These are phyloP conservation scores for Polyodon spathula DNA, from an alignment of 2,113 vertebrate species.

Conservation along the genomic window DNA sequence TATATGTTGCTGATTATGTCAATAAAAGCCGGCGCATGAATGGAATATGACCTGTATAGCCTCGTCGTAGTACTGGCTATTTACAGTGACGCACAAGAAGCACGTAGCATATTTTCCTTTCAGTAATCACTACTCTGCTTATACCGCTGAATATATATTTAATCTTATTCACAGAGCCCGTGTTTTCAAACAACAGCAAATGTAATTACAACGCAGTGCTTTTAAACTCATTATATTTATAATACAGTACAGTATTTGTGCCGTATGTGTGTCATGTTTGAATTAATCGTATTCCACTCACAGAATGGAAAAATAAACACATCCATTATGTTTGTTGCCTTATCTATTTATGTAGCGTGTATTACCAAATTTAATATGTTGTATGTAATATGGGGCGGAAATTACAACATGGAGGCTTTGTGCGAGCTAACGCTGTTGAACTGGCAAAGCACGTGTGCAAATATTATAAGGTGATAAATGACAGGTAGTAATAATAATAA, in stretches of 20 bases:
- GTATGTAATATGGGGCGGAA: slow-evolving; percentile 68
- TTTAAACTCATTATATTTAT: too few relatives aligned
- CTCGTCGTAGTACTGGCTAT: slow-evolving; percentile 27
- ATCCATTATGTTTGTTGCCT: too few relatives aligned
- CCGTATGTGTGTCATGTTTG: too few relatives aligned
- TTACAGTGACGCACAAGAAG: slow-evolving; percentile 16
- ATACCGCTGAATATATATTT: slow-evolving; percentile 11
- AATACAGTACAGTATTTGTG: too few relatives aligned
- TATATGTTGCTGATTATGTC: not conserved
- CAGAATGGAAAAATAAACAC: too few relatives aligned
- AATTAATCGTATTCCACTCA: too few relatives aligned
- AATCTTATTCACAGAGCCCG: too few relatives aligned
- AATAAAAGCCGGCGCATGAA: slow-evolving; percentile 1
- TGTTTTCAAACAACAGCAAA: too few relatives aligned
- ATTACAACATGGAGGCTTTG: slow-evolving; percentile 77
- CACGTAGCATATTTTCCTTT: slow-evolving; percentile 24
- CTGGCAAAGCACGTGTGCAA: slow-evolving; percentile 59
- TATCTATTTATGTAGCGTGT: slow-evolving; percentile 6
- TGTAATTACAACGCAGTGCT: too few relatives aligned
- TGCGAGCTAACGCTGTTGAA: slow-evolving; percentile 57
- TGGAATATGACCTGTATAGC: slow-evolving; percentile 22
- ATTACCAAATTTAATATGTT: slow-evolving; percentile 36
- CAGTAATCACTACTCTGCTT: slow-evolving; percentile 21
- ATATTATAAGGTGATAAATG: slow-evolving; percentile 57
- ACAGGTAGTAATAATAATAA: slow-evolving; percentile 49